These are phyloP conservation scores for Portunus trituberculatus DNA, from an alignment of 1,140 invertebrate species.

Conservation along the genomic window DNA sequence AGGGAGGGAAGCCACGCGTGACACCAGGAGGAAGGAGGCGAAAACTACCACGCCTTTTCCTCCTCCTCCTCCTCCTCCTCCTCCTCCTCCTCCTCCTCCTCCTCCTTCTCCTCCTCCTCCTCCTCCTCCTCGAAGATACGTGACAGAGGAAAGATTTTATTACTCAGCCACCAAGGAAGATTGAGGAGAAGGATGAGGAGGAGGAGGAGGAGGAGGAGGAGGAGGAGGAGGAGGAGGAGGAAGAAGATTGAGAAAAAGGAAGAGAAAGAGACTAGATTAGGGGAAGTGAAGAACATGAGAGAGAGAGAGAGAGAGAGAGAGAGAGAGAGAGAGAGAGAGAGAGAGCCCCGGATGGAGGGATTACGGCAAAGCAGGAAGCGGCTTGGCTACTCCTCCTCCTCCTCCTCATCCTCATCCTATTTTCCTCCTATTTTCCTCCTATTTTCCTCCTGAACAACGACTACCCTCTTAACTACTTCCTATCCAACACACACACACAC, in stretches of 20 bases:
- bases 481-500: background rate
- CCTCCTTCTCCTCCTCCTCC: background rate
- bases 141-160: no score
- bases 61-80: background rate
- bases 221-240: background rate
- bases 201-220: background rate
- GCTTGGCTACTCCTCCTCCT: background rate
- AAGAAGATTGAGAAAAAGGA: background rate
- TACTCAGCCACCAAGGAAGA: no score
- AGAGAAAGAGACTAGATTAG: background rate
- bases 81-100: background rate
- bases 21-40: background rate
- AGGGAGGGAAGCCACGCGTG: background rate
- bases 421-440: no score
- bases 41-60: background rate
- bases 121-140: background rate
- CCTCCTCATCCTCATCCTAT: background rate
- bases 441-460: no score
- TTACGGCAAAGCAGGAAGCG: background rate
- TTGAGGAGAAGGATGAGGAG: background rate
- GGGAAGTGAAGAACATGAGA: background rate
- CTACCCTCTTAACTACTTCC: background rate
- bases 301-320: background rate
- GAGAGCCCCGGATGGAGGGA: background rate
- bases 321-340: conserved; percentile 16